Base-by-base conservation (phyloP, 2,888 invertebrate species). In the Cacoxenus indagator region DNA sequence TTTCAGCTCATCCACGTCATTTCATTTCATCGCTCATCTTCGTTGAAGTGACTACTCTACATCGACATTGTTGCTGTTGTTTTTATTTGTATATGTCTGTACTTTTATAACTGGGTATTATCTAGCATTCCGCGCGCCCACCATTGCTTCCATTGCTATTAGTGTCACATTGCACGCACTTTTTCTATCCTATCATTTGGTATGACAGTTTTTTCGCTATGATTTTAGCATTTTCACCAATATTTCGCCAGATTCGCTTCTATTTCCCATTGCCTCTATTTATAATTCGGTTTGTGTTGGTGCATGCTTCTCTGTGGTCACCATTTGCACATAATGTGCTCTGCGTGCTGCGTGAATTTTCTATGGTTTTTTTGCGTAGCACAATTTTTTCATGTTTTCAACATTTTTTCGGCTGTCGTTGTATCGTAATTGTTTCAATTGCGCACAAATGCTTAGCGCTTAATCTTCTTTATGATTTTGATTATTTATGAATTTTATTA, bases 401-500 rank as follows among this genome's bases (percentile, higher is more conserved):
- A 5, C 9, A 17, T 57, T 4, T 31, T 37, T 19, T 37, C n/a
- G 24, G 14, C 26, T 19, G 26, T 22, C 14, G 26, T 27, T 26
- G 11, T 3, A 27, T 14, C 55, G 61, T 62, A 62, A 62, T 62
- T 62, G 43, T 62, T 62, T 62, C 61, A 62, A 62, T 62, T 24
- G 43, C 45, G 27, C 29, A 45, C 24, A 45, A 62, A 62, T 62
- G 61, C 45, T 62, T 2, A 26, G 24, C 45, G 61, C 61, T 62
- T 62, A 62, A 62, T 62, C 61, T 62, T 62, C 2, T 62, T 62
- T 62, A 62, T 37, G 59, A 43, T 43, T 45, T 62, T 24, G 4
- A 5, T 51, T 62, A 6, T 24, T 61, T 62, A 61, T 61, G 61
- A 61, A 61, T 62, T 62, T 62, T 62, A 62, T 62, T 62, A 24